phyloP scores from a whole-genome alignment of 1,140 invertebrate genomes.

The Drosophila jambulina region DNA sequence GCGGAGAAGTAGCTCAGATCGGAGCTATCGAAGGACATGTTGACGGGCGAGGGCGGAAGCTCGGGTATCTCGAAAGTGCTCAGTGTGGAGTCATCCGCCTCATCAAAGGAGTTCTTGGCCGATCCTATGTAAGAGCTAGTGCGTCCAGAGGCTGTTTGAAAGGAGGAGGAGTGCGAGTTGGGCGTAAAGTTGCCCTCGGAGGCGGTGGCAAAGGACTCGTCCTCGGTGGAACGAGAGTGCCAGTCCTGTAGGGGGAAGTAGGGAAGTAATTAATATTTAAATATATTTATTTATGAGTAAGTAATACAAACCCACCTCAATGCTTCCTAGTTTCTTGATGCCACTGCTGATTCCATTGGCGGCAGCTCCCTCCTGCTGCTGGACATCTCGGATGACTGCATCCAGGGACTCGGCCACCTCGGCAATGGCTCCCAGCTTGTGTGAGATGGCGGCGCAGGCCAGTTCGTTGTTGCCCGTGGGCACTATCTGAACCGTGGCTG shows the following conservation, averaged over 20 bases:
- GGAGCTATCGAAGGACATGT: conserved; percentile 83
- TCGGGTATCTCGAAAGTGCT: conserved; percentile 78
- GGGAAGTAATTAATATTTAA: neutral
- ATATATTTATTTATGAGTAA: neutral
- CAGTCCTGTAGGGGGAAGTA: conserved; percentile 79
- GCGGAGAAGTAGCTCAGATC: conserved; percentile 77
- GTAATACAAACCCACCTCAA: conserved; percentile 62
- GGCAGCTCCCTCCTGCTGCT: conserved; percentile 77
- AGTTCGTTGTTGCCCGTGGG: conserved; percentile 86
- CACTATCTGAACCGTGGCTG: conserved; percentile 48
- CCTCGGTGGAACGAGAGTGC: conserved; percentile 84
- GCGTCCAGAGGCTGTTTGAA: conserved; percentile 88
- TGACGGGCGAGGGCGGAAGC: conserved; percentile 65
- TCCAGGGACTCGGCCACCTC: conserved; percentile 89
- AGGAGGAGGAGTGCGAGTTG: conserved; percentile 89
- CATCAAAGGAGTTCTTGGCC: conserved; percentile 81
- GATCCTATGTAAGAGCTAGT: conserved; percentile 86
- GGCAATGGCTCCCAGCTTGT: conserved; percentile 88
- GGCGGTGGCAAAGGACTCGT: conserved; percentile 89
- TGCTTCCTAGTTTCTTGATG: conserved; percentile 73
- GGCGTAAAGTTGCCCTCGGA: conserved; percentile 89
- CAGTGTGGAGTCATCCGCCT: conserved; percentile 76
- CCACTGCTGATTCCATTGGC: conserved; percentile 7
- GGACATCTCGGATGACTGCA: conserved; percentile 86
- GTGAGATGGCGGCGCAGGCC: conserved; percentile 89